Base-by-base conservation (phyloP, 2,888 invertebrate genomes). In the Petrolisthes manimaculis region DNA sequence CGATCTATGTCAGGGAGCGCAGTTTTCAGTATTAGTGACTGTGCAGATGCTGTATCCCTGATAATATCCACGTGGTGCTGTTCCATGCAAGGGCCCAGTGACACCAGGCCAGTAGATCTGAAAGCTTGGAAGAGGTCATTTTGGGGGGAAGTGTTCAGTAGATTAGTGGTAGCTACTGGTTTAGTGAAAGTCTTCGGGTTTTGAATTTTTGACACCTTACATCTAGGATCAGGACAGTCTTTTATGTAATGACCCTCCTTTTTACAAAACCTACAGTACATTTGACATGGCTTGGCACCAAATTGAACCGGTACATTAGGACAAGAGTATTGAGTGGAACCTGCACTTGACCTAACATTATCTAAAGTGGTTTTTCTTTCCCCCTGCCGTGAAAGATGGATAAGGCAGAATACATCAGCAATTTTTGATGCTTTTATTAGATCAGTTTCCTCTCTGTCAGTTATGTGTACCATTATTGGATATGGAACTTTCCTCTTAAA, bases 401-500 rank as follows among this genome's bases (percentile, higher is more conserved):
- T 83, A 1, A 83, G 71, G 83, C 51, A 69, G 18, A 69, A 53
- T 71, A 74, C 56, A 21, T 74, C 74, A 67, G 74, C 83, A 9
- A 83, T 54, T 14, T 74, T 74, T 24, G 74, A 71, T 55, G 71
- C 83, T 83, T 83, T 74, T 5, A 83, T n/a, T 55, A 83, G 24
- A 18, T 83, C 83, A 14, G 71, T 83, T 54, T 74, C 53, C 51
- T 83, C 55, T 6, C 74, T 83, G 55, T 83, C 83, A 9, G 83
- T 75, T 53, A 74, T 83, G 55, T 74, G 75, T n/a, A 55, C 75
- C 83, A 75, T 74, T 55, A 83, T 83, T 55, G 83, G 24, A 21
- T 24, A 54, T 71, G 69, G 83, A 71, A 83, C 69, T 54, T 75
- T 83, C 21, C 74, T 53, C 12, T 74, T 71, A 55, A 83, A 83